Percentiles rank a stretch among this genome's conserved stretches.
Evolutionary conservation across 2,888 invertebrate species (phyloP).

Genomic region (Pammene aurita): DNA sequence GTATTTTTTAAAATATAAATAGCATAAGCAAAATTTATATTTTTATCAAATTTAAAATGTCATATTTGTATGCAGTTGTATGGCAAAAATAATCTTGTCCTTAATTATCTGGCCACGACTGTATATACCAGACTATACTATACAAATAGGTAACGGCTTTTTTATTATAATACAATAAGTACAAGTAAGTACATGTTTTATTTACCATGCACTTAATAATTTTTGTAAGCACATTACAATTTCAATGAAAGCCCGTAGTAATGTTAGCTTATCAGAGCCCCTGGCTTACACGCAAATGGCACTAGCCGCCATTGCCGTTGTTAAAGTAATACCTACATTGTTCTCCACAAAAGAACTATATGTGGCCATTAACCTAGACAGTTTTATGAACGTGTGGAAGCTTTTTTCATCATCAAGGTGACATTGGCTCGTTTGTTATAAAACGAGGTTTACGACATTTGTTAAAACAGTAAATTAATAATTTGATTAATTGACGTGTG

Average conservation of each 20-base stretch:
- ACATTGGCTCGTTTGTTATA: constrained; percentile 33
- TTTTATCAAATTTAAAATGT: no score
- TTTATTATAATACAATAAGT: no score
- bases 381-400: constrained; percentile 21
- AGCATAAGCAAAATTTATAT: no score
- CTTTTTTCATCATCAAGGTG: constrained; percentile 27
- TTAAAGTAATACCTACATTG: constrained; percentile 18
- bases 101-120: no score
- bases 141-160: no score
- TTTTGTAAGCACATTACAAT: constrained; percentile 4
- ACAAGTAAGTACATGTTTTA: no score
- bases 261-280: not conserved
- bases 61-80: no score
- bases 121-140: no score
- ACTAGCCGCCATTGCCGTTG: constrained; percentile 3
- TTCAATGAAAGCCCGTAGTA: constrained; percentile 6
- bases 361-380: constrained; percentile 26
- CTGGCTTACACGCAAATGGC: constrained; percentile 10
- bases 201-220: not conserved
- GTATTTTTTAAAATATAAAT: no score
- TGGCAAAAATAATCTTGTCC: no score
- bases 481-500: not conserved
- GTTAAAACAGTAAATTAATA: constrained; percentile 7
- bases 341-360: constrained; percentile 18
- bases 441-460: constrained; percentile 19